Base-by-base conservation (phyloP, 2,113 vertebrate species). In the Sula dactylatra region DNA sequence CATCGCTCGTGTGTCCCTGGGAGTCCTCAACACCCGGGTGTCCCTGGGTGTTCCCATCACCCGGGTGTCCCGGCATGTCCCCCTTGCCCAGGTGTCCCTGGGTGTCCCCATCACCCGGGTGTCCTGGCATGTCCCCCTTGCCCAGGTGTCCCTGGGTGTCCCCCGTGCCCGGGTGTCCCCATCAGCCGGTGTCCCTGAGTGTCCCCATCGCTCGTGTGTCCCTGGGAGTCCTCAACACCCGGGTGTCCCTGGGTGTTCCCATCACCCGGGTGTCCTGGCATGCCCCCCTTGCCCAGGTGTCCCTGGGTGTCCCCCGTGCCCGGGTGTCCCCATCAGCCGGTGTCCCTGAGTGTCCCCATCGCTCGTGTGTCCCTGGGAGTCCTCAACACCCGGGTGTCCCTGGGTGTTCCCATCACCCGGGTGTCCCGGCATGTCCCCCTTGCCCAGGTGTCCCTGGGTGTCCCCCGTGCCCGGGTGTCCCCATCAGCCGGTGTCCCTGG, bases 371-470 rank as follows among this genome's bases (percentile, higher is more conserved):
- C 36, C 50, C 8, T 4, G 2, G 15, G 1, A 16, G 25, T n/a
- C 31, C 50, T 44, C 1, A 0, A 13, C 6, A 2, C 34, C 27
- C 19, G 0, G 12, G 4, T 12, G 7, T 15, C 58, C 59, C 17
- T 0, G 4, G 4, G 2, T n/a, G 14, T 22, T 27, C n/a, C 62
- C 40, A 18, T 16, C 2, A 5, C 27, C 45, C 7, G 0, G 11
- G 7, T 42, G 34, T 38, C 52, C 52, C 25, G 1, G 3, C 13
- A 0, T 27, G 10, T 34, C 85, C 34, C 50, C 34, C 3, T 19
- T 2, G 1, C 18, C 26, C 7, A 0, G 1, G 25, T 54, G 25
- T 19, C 78, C 73, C 11, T 1, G 21, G 16, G 1, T 6, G 13
- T 31, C 59, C 31, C 61, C 17, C 26, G 10, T 4, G 1, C 69